phyloP scores from a whole-genome alignment of 2,888 invertebrate species.

The Eugnorisma glareosa region DNA sequence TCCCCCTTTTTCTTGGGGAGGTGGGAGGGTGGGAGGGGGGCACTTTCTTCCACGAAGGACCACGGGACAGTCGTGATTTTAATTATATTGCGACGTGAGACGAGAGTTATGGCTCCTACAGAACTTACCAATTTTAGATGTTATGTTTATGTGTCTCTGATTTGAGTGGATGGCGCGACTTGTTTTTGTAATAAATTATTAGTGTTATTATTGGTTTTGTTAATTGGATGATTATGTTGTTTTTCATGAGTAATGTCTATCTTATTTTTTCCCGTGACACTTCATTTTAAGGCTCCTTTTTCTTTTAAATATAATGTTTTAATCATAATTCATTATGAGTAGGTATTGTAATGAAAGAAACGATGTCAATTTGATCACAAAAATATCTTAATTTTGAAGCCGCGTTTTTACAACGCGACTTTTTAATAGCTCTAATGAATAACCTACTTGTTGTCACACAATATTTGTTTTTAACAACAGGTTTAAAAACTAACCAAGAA shows the following conservation, averaged over 20 bases:
- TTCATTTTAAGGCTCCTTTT: not conserved
- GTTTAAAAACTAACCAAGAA: not conserved
- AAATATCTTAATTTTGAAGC: not conserved
- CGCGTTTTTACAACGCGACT: not conserved
- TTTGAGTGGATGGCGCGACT: constrained; percentile 59
- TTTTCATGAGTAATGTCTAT: not conserved
- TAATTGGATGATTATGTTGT: not conserved
- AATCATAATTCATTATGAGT: not conserved
- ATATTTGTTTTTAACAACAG: not conserved
- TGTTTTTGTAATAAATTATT: constrained; percentile 50
- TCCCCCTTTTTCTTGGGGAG: constrained; percentile 68
- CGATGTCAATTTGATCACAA: not conserved
- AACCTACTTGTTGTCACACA: not conserved
- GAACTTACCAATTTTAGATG: constrained; percentile 77
- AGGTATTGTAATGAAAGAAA: not conserved
- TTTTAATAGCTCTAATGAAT: not conserved
- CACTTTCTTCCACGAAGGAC: constrained; percentile 88
- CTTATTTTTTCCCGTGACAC: not conserved
- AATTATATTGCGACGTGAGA: constrained; percentile 89
- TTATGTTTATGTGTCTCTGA: constrained; percentile 65
- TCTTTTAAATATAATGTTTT: not conserved
- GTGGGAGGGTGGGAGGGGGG: constrained; percentile 72
- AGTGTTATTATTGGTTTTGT: constrained; percentile 6
- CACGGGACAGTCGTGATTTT: constrained; percentile 90
- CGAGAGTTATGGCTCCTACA: constrained; percentile 84